phyloP scores from a whole-genome alignment of 2,113 vertebrate genomes.

The Taxidea taxus region DNA sequence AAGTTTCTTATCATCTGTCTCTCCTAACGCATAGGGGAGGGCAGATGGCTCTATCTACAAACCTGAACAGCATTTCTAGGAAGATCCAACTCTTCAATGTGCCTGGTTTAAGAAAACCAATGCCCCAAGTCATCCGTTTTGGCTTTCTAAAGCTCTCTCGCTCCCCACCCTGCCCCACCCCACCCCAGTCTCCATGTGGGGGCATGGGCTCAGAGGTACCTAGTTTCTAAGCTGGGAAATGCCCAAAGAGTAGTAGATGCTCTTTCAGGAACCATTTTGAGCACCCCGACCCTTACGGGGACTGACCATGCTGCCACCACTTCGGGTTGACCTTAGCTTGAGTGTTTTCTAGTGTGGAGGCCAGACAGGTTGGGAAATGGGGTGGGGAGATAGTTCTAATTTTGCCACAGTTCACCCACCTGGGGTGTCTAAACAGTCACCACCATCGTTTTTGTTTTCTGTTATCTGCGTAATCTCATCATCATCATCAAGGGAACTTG shows the following conservation, averaged over 20 bases:
- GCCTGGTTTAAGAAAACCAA: background rate
- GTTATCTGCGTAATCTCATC: background rate
- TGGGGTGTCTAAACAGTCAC: background rate
- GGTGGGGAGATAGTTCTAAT: background rate
- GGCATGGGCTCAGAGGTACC: background rate
- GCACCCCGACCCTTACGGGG: background rate
- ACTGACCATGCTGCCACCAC: background rate
- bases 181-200: background rate
- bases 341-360: background rate
- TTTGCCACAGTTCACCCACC: background rate
- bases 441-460: background rate
- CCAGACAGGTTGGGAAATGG: background rate
- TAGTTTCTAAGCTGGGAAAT: background rate
- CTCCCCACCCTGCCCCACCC: too few relatives aligned
- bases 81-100: background rate
- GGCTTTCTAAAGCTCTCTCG: background rate
- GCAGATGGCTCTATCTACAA: background rate
- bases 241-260: background rate
- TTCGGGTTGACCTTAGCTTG: background rate
- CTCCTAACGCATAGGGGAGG: background rate
- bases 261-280: background rate
- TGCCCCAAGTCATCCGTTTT: background rate
- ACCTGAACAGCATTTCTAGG: background rate
- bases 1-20: background rate
- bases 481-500: background rate